phyloP scores from a whole-genome alignment of 1,140 invertebrate species.

The Apolygus lucorum region DNA sequence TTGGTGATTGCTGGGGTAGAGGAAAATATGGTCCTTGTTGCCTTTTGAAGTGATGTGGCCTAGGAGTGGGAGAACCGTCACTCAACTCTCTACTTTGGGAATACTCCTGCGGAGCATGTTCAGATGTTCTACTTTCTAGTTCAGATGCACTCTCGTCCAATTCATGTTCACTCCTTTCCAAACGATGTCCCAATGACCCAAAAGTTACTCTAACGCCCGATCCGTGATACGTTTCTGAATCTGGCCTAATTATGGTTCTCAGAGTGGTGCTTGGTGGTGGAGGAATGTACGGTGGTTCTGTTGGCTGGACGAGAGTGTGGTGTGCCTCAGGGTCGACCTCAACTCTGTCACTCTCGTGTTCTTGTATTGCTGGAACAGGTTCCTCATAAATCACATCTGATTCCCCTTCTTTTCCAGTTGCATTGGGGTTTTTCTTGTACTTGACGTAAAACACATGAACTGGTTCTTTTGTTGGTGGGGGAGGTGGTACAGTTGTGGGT shows the following conservation, averaged over 20 bases:
- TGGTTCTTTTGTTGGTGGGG: slow-evolving; percentile 46
- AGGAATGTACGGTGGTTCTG: slow-evolving; percentile 17
- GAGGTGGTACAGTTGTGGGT: slow-evolving; percentile 45
- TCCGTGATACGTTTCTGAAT: slow-evolving; percentile 65
- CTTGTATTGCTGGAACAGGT: slow-evolving; percentile 62
- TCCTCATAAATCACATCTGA: slow-evolving; percentile 58
- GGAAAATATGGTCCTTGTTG: slow-evolving; percentile 21
- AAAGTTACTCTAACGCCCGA: slow-evolving; percentile 33
- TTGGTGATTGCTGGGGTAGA: background rate
- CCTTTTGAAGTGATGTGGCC: slow-evolving; percentile 27
- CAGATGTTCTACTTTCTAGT: background rate
- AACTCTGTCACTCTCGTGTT: slow-evolving; percentile 43
- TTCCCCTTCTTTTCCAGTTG: slow-evolving; percentile 40
- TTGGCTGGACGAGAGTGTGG: slow-evolving; percentile 33
- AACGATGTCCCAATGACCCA: slow-evolving; percentile 23
- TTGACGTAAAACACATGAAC: slow-evolving; percentile 85
- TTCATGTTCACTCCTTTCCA: slow-evolving; percentile 26
- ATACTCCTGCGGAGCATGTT: background rate
- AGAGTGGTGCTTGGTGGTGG: slow-evolving; percentile 62
- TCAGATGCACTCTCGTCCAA: slow-evolving; percentile 22
- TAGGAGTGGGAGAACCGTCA: slow-evolving; percentile 1
- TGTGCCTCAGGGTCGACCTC: slow-evolving; percentile 29
- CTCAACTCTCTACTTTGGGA: slow-evolving; percentile 32
- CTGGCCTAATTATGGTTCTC: slow-evolving; percentile 70
- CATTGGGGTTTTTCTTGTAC: slow-evolving; percentile 61